Evolutionary conservation across 2,888 invertebrate genomes (phyloP), one percentile per base, ranked within the genome.

Genomic region (Ypsolopha sequella): DNA sequence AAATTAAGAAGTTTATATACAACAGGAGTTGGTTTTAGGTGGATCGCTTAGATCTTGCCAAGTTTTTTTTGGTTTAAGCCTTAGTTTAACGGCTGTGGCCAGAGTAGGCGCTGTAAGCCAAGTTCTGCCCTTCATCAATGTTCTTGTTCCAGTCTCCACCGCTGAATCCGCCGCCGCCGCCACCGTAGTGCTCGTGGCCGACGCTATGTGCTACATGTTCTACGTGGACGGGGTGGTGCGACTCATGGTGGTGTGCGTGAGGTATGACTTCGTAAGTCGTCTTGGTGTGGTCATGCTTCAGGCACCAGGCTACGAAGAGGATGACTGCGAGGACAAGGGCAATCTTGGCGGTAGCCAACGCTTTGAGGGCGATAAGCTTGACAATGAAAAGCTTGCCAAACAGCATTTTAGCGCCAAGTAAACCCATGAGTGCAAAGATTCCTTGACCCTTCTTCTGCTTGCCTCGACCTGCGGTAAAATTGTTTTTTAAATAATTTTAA

Each of bases 321-420:
- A 95, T 89, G 52, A 89, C 90, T 41, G 93, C 91, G 41, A 95
- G 88, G 58, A 94, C 88, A 7, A 95, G 78, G 0, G 95, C 95
- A 59, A 95, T 90, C 85, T 95, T 95, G 60, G 94, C 94, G 56
- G 94, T 90, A 44, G 94, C 88, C 53, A 95, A 87, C 7, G 95
- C 95, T 77, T 95, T 95, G 76, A 95, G 89, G 8, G 95, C 94
- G 55, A 95, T 87, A 41, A 95, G 85, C 76, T 95, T 95, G 66
- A 95, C 84, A 72, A 93, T 92, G 74, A 95, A 87, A 52, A 95
- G 89, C 50, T 86, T 86, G 6, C 84, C 84, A 48, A 86, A 64
- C 1, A 85, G 66, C 6, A 86, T 55, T 53, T 86, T 86, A 24
- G 85, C 85, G 6, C 74, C 85, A 1, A 86, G 62, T 60, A 94